Conservation (phyloP, 2,113 vertebrate species). For the Platysternon megacephalum region DNA sequence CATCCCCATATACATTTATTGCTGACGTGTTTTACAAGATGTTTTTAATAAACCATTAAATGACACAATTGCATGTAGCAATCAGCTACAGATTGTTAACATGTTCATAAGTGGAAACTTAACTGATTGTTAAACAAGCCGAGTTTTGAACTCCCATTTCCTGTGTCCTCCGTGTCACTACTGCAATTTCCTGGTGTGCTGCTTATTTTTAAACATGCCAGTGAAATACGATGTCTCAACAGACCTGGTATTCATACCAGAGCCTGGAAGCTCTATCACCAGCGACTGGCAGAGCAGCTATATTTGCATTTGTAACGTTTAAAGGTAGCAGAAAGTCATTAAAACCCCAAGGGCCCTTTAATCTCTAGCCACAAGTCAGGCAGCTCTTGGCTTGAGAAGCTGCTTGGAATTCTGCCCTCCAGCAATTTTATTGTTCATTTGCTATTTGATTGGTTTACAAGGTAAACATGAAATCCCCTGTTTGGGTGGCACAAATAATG, state of each 20-base stretch:
- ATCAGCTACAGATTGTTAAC: background rate
- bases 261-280: background rate
- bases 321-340: background rate
- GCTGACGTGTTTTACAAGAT: background rate
- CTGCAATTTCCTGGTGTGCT: background rate
- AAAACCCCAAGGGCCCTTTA: background rate
- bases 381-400: background rate
- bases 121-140: background rate
- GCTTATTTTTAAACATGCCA: background rate
- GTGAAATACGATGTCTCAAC: background rate
- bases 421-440: background rate
- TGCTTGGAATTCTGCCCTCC: background rate
- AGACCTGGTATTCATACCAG: background rate
- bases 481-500: background rate
- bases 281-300: background rate
- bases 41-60: background rate
- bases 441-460: background rate
- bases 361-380: background rate
- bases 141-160: background rate
- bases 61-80: background rate
- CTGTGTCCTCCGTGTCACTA: background rate
- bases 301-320: background rate
- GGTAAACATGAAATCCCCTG: background rate
- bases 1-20: background rate
- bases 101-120: background rate